phyloP scores from a whole-genome alignment of 2,797 vertebrate species.

The Microhierax caerulescens region DNA sequence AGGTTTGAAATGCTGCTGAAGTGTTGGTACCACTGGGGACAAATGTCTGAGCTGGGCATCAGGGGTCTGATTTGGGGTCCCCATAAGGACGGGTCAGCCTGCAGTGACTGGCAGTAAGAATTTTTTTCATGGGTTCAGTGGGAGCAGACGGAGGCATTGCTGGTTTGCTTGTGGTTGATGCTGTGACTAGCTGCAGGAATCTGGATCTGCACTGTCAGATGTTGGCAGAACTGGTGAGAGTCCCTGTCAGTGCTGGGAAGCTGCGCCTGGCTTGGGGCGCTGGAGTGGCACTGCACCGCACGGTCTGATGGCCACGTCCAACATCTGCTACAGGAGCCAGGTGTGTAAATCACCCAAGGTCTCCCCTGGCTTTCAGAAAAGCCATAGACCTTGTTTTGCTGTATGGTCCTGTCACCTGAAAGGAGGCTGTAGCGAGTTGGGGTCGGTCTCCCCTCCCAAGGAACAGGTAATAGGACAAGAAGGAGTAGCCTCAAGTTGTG shows the following conservation, averaged over 20 bases:
- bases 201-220: fast-evolving
- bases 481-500: no score
- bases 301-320: neutral
- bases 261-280: neutral
- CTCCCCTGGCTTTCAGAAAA: neutral
- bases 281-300: neutral
- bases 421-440: neutral
- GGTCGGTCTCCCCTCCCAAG: no score
- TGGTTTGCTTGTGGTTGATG: neutral
- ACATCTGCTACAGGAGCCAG: neutral
- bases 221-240: neutral
- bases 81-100: neutral
- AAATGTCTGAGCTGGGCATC: neutral
- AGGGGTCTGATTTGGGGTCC: neutral
- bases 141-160: neutral
- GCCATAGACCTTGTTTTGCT: neutral
- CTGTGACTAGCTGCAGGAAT: neutral
- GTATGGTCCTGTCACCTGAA: neutral
- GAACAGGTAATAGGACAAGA: no score
- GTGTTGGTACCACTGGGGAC: neutral
- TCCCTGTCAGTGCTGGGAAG: neutral
- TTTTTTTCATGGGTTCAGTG: neutral
- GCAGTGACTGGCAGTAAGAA: neutral
- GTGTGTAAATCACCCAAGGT: neutral
- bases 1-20: neutral